Evolutionary conservation across 2,888 invertebrate genomes (phyloP).

Genomic region (Watsonalla binaria): DNA sequence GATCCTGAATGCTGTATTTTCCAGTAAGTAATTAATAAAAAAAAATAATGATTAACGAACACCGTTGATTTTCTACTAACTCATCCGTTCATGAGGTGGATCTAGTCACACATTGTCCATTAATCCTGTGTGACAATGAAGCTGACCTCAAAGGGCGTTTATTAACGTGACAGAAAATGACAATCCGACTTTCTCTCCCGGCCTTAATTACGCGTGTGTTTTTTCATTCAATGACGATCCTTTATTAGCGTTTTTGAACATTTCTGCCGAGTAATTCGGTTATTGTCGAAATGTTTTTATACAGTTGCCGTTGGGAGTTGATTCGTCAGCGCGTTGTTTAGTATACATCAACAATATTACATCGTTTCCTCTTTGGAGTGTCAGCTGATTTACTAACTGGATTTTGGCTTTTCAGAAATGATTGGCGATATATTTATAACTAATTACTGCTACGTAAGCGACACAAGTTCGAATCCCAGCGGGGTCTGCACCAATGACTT

Average conservation of each 20-base stretch:
- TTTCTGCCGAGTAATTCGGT: slow-evolving; percentile 39
- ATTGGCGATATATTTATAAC: too few species aligned
- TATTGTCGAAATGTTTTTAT: slow-evolving; percentile 21
- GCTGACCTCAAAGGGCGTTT: slow-evolving; percentile 2
- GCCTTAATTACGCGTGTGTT: slow-evolving; percentile 27
- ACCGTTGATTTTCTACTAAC: too few species aligned
- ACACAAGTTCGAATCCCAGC: too few species aligned
- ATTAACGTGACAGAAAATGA: slow-evolving; percentile 13
- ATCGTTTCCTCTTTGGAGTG: background rate
- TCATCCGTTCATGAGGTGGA: too few species aligned
- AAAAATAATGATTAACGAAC: too few species aligned
- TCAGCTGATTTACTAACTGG: background rate
- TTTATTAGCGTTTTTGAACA: slow-evolving; percentile 32
- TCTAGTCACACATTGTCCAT: too few species aligned
- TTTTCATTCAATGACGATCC: slow-evolving; percentile 15
- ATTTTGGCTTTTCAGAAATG: background rate
- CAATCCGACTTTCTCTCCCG: slow-evolving; percentile 1
- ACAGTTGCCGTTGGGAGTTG: slow-evolving; percentile 3
- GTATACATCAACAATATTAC: background rate
- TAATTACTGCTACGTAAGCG: too few species aligned
- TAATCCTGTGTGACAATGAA: background rate
- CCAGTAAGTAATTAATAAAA: too few species aligned
- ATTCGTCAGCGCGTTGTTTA: background rate
- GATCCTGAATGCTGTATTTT: too few species aligned
- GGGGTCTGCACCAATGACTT: too few species aligned